These are phyloP conservation scores for Calephelis perditalis DNA, from an alignment of 2,888 invertebrate genomes.

Conservation along the genomic window DNA sequence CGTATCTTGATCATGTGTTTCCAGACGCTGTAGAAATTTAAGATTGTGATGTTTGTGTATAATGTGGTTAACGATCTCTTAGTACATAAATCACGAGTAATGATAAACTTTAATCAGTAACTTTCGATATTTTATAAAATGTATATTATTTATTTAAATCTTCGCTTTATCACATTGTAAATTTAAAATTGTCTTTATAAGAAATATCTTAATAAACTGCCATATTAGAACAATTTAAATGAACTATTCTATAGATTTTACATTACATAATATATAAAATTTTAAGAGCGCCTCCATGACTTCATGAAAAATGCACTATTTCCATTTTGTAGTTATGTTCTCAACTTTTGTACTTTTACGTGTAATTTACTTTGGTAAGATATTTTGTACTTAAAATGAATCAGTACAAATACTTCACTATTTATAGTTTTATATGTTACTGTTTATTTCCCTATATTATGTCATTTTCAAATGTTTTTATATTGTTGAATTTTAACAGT, in stretches of 20 bases:
- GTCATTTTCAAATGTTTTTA: constrained; percentile 58
- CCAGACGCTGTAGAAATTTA: constrained; percentile 74
- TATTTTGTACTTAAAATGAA: constrained; percentile 30
- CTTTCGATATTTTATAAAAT: constrained; percentile 12
- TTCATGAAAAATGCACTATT: no score
- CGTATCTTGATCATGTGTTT: constrained; percentile 80
- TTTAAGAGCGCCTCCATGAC: neutral
- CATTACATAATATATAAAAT: constrained; percentile 1
- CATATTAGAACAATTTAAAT: constrained; percentile 15
- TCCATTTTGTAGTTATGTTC: neutral
- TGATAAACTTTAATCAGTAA: constrained; percentile 2
- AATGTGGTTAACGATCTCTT: constrained; percentile 33
- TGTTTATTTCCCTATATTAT: constrained; percentile 51
- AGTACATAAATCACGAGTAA: constrained; percentile 29
- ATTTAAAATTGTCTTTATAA: constrained; percentile 1
- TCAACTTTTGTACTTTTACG: neutral
- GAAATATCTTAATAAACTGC: constrained; percentile 14
- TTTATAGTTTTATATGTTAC: constrained; percentile 39
- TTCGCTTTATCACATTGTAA: constrained; percentile 7
- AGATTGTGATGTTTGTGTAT: constrained; percentile 22
- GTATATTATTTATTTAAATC: constrained; percentile 12
- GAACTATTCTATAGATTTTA: constrained; percentile 5
- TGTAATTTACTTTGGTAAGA: constrained; percentile 16
- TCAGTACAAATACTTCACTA: constrained; percentile 37
- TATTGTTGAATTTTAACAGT: constrained; percentile 77